Percentiles rank a stretch among this genome's conserved stretches.
These are phyloP conservation scores for Lasioglossum vierecki DNA, from an alignment of 2,888 invertebrate genomes.

Conservation along the genomic window DNA sequence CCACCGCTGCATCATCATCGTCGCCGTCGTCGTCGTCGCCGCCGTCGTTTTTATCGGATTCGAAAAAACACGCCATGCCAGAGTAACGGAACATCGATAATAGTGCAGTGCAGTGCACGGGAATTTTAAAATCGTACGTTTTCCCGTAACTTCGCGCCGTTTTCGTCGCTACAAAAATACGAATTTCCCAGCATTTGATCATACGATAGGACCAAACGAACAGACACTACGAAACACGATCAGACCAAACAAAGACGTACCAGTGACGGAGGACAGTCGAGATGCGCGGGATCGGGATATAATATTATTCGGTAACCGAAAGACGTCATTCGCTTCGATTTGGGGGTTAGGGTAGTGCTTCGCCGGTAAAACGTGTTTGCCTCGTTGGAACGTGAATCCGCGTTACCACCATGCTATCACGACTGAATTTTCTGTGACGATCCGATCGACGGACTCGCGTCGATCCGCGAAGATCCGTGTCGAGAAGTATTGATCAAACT, in stretches of 20 bases:
- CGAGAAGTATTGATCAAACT: not conserved
- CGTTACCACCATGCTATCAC: not conserved
- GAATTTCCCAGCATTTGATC: not conserved
- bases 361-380: conserved; percentile 54
- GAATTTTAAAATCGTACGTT: conserved; percentile 13
- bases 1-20: not conserved
- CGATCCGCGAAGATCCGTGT: not conserved
- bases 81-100: conserved; percentile 36
- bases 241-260: conserved; percentile 8
- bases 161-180: not conserved
- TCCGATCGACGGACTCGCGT: not conserved
- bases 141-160: conserved; percentile 23
- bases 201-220: conserved; percentile 28
- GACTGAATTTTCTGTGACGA: not conserved
- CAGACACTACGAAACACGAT: conserved; percentile 23
- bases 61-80: conserved; percentile 21
- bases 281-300: conserved; percentile 20
- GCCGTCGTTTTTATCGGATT: conserved; percentile 18
- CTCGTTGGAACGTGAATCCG: conserved; percentile 39
- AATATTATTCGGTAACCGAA: conserved; percentile 14
- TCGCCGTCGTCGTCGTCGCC: no score
- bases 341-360: conserved; percentile 55
- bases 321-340: conserved; percentile 55
- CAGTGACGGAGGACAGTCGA: conserved; percentile 10
- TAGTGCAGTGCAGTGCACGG: conserved; percentile 70